Conservation (phyloP, 2,113 vertebrate genomes). For the Sphyrna mokarran region DNA sequence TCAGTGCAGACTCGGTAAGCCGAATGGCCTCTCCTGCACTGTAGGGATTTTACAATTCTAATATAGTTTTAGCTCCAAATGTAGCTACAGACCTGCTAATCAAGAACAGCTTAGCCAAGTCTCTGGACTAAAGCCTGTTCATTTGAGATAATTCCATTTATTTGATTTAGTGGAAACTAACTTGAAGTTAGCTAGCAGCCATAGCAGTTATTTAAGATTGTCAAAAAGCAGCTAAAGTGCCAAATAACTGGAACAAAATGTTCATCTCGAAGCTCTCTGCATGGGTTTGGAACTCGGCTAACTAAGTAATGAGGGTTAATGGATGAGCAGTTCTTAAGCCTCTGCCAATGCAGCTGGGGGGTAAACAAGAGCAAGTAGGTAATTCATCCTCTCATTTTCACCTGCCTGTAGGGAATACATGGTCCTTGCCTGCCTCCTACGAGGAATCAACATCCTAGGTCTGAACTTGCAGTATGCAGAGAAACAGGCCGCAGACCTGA, state of each 20-base stretch:
- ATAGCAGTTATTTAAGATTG: neutral
- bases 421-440: neutral
- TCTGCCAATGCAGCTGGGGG: conserved; percentile 1
- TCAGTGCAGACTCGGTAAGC: too few species aligned
- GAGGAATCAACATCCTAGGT: neutral
- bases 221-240: neutral
- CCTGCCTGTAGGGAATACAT: neutral
- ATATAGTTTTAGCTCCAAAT: neutral
- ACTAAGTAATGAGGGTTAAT: neutral
- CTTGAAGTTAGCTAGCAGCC: neutral
- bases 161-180: neutral
- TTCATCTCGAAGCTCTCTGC: neutral
- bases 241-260: neutral
- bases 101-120: neutral
- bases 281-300: neutral
- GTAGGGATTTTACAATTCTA: too few species aligned
- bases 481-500: neutral
- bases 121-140: neutral
- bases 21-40: too few species aligned
- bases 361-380: neutral
- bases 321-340: neutral
- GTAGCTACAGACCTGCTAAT: neutral
- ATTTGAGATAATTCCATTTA: neutral
- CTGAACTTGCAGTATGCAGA: neutral
- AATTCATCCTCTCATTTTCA: conserved; percentile 21